phyloP scores from a whole-genome alignment of 2,113 vertebrate species.

The Sturnira hondurensis region DNA sequence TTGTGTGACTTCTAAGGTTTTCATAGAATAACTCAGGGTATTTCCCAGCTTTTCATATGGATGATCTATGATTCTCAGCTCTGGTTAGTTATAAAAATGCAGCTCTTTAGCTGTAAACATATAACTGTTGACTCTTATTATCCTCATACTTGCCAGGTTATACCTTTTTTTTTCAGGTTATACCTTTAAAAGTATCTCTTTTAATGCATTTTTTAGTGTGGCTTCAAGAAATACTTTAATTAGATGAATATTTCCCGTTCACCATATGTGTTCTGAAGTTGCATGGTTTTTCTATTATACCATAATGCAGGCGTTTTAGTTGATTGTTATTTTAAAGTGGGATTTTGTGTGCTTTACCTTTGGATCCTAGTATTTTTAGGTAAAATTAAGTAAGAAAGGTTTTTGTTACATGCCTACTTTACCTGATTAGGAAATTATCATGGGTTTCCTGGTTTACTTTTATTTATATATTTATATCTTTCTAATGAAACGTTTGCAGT shows the following conservation, averaged over 20 bases:
- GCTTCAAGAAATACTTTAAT: background rate
- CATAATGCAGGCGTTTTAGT: background rate
- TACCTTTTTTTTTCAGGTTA: background rate
- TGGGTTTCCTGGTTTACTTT: background rate
- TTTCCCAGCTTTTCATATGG: background rate
- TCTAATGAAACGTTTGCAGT: background rate
- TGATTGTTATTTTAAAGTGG: background rate
- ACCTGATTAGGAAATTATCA: background rate
- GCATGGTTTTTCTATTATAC: background rate
- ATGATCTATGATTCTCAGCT: background rate
- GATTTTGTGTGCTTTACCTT: background rate
- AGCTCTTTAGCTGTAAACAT: too few species aligned
- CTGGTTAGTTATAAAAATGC: background rate
- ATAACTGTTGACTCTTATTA: background rate
- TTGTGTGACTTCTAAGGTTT: background rate
- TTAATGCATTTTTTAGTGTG: background rate
- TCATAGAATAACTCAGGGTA: background rate
- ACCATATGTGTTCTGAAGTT: background rate
- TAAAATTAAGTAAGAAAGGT: background rate
- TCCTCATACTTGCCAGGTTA: background rate
- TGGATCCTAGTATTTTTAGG: background rate
- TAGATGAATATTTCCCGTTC: background rate
- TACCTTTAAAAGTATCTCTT: background rate
- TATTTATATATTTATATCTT: background rate
- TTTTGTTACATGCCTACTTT: background rate